A percentile compares a stretch with the other conserved stretches of the same genome.
phyloP scores from a whole-genome alignment of 2,888 invertebrate genomes.

The Buathra laborator region DNA sequence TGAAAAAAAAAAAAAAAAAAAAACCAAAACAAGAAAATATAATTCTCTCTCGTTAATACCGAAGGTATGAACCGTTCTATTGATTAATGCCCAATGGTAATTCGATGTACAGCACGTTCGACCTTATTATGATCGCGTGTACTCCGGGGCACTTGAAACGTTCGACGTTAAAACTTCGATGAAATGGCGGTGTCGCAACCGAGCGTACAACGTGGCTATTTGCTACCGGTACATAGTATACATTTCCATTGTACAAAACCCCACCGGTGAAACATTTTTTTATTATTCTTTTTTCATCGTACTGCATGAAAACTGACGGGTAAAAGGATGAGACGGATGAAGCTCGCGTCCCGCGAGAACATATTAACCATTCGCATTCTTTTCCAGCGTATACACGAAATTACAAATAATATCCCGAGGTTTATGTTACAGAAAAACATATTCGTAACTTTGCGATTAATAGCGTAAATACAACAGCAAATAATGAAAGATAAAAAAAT shows the following conservation, averaged over 20 bases:
- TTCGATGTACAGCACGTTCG: constrained; percentile 54
- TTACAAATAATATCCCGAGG: constrained; percentile 5
- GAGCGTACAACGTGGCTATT: not conserved
- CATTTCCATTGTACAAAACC: constrained; percentile 50
- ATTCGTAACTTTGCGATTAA: constrained; percentile 8
- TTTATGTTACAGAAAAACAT: constrained; percentile 11
- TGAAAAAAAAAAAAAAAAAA: not conserved
- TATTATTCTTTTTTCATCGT: not conserved
- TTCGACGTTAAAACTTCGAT: constrained; percentile 51
- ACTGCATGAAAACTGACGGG: constrained; percentile 28
- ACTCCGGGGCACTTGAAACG: constrained; percentile 16
- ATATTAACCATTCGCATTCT: constrained; percentile 24
- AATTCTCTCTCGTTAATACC: constrained; percentile 47
- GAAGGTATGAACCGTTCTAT: constrained; percentile 56
- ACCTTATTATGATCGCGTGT: constrained; percentile 58
- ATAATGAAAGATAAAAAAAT: constrained; percentile 29
- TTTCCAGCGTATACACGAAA: not conserved
- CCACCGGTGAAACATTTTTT: not conserved
- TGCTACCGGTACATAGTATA: not conserved
- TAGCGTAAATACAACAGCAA: not conserved
- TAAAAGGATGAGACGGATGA: not conserved
- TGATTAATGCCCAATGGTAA: constrained; percentile 69
- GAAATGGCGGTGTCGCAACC: constrained; percentile 47
- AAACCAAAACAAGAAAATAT: constrained; percentile 31
- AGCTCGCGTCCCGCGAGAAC: not conserved